Evolutionary conservation across 2,888 invertebrate species (phyloP), one percentile per base, ranked within the genome.

Genomic region (Chaetoderma sp.): DNA sequence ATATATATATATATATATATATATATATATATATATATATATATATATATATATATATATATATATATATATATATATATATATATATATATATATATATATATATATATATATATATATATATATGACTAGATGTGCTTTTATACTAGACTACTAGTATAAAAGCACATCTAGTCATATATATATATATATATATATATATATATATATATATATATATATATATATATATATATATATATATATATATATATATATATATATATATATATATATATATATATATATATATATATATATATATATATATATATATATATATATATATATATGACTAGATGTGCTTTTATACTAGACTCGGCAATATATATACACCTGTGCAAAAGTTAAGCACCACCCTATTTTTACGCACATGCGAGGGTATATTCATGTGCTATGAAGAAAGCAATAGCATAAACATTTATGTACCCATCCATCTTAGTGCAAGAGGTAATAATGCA

Each of bases 31-130:
- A 47, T 59, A 30, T 59, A 44, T 59, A 30, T 59, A 25, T 47
- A 30, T 59, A 47, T 59, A 30, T 59, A 49, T 49, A 30, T 59
- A 47, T 59, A 30, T 59, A 28, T 59, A 30, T 59, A 44, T 59
- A 30, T 47, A 47, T 59, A 23, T 59, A 59, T 59, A 30, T 59
- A 47, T 59, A 30, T 49, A 59, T 59, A 21, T 49, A 47, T 59
- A 21, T 59, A 47, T 59, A 21, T 59, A 47, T 59, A 21, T 59
- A 59, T 59, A 21, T 59, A 59, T 59, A 21, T 59, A 47, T 59
- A 10, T 23, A 49, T 50, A 21, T 49, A 49, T 49, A 16, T 49
- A 58, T 58, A 27, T 58, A n/a, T n/a, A n/a, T n/a, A n/a, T n/a
- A n/a, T n/a, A n/a, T n/a, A n/a, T n/a, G n/a, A n/a, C n/a, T n/a